Evolutionary conservation across 2,113 vertebrate genomes (phyloP), one percentile per base, ranked within the genome.

Genomic region (Megaceryle maxima): DNA sequence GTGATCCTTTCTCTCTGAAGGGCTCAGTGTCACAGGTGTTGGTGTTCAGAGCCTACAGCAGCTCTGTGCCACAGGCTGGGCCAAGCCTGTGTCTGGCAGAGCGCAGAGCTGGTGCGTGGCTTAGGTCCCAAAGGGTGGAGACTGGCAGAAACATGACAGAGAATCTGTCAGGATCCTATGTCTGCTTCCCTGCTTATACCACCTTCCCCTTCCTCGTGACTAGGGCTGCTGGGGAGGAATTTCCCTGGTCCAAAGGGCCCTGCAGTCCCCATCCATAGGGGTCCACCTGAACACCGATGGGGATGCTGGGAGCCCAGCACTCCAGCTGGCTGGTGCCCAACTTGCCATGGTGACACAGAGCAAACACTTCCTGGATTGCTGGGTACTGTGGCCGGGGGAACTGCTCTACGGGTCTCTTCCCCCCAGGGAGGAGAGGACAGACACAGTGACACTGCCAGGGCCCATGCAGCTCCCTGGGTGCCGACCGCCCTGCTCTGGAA

Each of bases 11-110:
- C 50, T 39, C 56, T 33, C 46, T 10, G 56, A n/a, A 21, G 56
- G 19, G 8, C 72, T 29, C 26, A 3, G 72, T 14, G 21, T 44
- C 5, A 5, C 56, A 11, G 26, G 16, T 0, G 0, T 43, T 12
- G 64, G 7, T 19, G 44, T 22, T 51, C 35, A 50, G 39, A 64
- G 17, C 37, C 53, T 7, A 13, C 60, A 41, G 69, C 28, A 29
- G 14, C 33, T 66, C 66, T 5, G 29, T 2, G 79, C 28, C 6
- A 6, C 0, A 2, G 31, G 22, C 46, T 6, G 48, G 33, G 13
- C 60, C 2, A 5, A 55, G 15, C 1, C 83, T 53, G 20, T 3
- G 13, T 16, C 16, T 44, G 39, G 29, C 37, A 48, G 24, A 56
- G 56, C 57, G 11, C 41, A 2, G 14, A 13, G 28, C 6, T 0